Conservation (phyloP, 2,113 vertebrate species). For the Pao palembangensis region DNA sequence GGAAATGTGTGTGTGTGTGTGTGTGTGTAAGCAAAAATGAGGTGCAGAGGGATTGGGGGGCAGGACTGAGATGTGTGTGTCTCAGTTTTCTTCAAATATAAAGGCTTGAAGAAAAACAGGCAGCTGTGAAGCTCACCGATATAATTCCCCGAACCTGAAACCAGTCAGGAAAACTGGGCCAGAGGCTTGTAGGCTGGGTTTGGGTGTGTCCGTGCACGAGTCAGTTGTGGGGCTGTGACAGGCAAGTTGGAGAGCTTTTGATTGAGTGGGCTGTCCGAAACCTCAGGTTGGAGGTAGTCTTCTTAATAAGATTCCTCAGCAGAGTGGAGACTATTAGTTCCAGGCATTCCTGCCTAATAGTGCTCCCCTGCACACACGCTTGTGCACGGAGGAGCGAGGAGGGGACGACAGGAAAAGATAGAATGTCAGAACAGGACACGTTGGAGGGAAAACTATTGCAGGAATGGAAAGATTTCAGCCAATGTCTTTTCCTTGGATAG, state of each 20-base stretch:
- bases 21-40: slow-evolving; percentile 16
- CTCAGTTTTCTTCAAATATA: slow-evolving; percentile 27
- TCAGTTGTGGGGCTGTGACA: neutral
- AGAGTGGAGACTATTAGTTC: slow-evolving; percentile 68
- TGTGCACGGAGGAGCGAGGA: slow-evolving; percentile 13
- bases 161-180: slow-evolving; percentile 35
- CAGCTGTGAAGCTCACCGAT: slow-evolving; percentile 30
- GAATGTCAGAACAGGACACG: slow-evolving; percentile 66
- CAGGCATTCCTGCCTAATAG: slow-evolving; percentile 62
- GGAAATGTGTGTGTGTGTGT: slow-evolving; percentile 41
- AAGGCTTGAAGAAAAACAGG: slow-evolving; percentile 51
- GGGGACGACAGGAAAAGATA: slow-evolving; percentile 56
- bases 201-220: slow-evolving; percentile 7
- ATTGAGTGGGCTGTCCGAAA: slow-evolving; percentile 39
- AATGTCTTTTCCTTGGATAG: slow-evolving; percentile 58
- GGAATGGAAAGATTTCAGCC: slow-evolving; percentile 61
- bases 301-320: slow-evolving; percentile 62
- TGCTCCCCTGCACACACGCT: slow-evolving; percentile 17
- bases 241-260: slow-evolving; percentile 13
- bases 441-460: slow-evolving; percentile 59
- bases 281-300: slow-evolving; percentile 54
- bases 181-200: slow-evolving; percentile 24
- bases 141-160: slow-evolving; percentile 44
- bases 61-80: slow-evolving; percentile 6
- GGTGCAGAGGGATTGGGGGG: slow-evolving; percentile 23